Evolutionary conservation across 2,888 invertebrate species (phyloP).

Genomic region (Ellobium chinense): DNA sequence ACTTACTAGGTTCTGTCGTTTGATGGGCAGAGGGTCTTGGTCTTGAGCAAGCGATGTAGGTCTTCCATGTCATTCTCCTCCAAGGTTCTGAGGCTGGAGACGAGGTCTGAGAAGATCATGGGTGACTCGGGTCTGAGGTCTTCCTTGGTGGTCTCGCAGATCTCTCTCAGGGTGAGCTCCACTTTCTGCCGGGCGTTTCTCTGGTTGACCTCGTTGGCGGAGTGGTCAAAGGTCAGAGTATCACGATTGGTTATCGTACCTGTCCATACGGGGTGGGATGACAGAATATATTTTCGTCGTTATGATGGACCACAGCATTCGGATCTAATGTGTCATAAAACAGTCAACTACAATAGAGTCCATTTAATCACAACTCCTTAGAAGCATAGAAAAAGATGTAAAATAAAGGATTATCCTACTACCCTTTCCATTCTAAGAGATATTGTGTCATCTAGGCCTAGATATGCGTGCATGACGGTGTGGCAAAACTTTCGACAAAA

Average conservation of each 20-base stretch:
- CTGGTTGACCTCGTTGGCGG: neutral
- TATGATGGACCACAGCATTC: neutral
- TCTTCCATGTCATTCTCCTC: conserved; percentile 72
- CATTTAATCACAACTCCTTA: too few relatives aligned
- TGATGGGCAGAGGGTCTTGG: conserved; percentile 60
- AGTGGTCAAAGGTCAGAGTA: conserved; percentile 47
- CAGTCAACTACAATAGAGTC: too few relatives aligned
- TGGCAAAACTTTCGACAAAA: too few relatives aligned
- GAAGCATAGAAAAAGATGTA: too few relatives aligned
- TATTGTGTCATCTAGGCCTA: too few relatives aligned
- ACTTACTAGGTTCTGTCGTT: conserved; percentile 61
- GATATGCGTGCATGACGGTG: too few relatives aligned
- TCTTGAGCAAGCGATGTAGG: conserved; percentile 61
- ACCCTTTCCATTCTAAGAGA: too few relatives aligned
- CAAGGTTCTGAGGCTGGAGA: conserved; percentile 77
- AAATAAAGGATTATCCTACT: too few relatives aligned
- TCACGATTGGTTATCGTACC: conserved; percentile 81
- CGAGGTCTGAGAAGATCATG: conserved; percentile 79
- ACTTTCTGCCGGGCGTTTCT: conserved; percentile 41
- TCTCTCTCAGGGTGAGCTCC: conserved; percentile 59
- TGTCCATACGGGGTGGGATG: conserved; percentile 61
- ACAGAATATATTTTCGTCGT: neutral
- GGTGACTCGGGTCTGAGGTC: conserved; percentile 79
- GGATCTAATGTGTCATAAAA: too few relatives aligned
- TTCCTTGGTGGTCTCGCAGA: conserved; percentile 68